A percentile compares a stretch with the other conserved stretches of the same genome.
Evolutionary conservation across 2,888 invertebrate species (phyloP).

Genomic region (Heliconius sara): DNA sequence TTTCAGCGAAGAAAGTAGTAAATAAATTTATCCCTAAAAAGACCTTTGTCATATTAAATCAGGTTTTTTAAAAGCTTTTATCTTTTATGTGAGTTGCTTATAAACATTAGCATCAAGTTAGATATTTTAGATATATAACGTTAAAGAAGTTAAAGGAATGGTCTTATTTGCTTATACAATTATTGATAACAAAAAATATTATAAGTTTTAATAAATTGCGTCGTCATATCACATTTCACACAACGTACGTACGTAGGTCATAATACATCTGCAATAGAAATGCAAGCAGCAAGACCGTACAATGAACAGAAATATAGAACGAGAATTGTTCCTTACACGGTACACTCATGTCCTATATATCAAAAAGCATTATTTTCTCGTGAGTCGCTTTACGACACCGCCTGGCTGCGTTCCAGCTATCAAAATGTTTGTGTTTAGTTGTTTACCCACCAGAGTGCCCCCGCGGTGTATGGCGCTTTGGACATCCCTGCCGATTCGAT

Average conservation of each 20-base stretch:
- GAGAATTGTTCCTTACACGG: conserved; percentile 10
- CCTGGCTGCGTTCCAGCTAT: conserved; percentile 52
- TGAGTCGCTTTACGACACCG: conserved; percentile 43
- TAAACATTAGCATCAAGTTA: neutral
- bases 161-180: neutral
- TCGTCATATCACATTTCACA: neutral
- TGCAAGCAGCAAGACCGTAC: neutral
- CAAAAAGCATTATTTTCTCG: conserved; percentile 36
- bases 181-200: no score
- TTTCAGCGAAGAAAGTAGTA: neutral
- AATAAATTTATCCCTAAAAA: conserved; percentile 3
- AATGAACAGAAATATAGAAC: conserved; percentile 1
- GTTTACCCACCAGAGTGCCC: conserved; percentile 52
- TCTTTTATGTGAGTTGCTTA: neutral
- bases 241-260: neutral
- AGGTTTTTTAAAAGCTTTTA: conserved; percentile 15
- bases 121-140: neutral
- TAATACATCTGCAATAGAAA: neutral
- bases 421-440: conserved; percentile 48
- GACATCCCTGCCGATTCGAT: conserved; percentile 33
- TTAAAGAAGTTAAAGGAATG: neutral
- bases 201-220: neutral
- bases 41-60: conserved; percentile 16
- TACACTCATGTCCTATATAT: conserved; percentile 29
- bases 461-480: conserved; percentile 32